Conservation (phyloP, 2,797 vertebrate genomes). For the Halcyon leucocephala region DNA sequence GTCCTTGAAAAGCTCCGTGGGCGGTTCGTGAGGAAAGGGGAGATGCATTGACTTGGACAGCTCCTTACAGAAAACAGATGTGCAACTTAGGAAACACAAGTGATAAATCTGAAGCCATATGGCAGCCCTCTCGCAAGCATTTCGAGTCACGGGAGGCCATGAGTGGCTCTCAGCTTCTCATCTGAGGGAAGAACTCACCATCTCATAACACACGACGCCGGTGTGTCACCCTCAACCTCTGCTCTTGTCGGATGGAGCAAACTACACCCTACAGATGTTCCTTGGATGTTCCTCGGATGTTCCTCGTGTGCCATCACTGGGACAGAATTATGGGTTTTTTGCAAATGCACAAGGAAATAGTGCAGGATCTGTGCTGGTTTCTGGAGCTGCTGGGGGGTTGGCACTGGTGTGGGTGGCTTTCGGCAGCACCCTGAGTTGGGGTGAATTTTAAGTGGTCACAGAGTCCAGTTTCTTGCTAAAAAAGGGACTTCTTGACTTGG, state of each 20-base stretch:
- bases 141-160: background rate
- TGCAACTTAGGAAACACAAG: background rate
- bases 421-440: background rate
- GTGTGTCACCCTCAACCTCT: background rate
- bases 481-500: background rate
- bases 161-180: background rate
- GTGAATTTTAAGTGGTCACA: background rate
- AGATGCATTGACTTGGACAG: slow-evolving; percentile 59
- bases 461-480: background rate
- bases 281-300: background rate
- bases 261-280: background rate
- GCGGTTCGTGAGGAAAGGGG: background rate
- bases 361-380: background rate
- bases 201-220: background rate
- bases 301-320: background rate
- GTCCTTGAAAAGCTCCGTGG: slow-evolving; percentile 22
- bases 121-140: background rate
- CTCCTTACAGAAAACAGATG: slow-evolving; percentile 66
- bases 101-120: slow-evolving; percentile 4
- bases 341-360: accelerated
- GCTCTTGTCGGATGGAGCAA: background rate
- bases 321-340: background rate
- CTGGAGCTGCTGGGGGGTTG: background rate
- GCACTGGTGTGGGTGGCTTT: background rate
- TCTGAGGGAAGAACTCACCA: background rate